Percentiles rank a stretch among this genome's conserved stretches.
Evolutionary conservation across 2,888 invertebrate species (phyloP).

Genomic region (Scaptomyza flava): DNA sequence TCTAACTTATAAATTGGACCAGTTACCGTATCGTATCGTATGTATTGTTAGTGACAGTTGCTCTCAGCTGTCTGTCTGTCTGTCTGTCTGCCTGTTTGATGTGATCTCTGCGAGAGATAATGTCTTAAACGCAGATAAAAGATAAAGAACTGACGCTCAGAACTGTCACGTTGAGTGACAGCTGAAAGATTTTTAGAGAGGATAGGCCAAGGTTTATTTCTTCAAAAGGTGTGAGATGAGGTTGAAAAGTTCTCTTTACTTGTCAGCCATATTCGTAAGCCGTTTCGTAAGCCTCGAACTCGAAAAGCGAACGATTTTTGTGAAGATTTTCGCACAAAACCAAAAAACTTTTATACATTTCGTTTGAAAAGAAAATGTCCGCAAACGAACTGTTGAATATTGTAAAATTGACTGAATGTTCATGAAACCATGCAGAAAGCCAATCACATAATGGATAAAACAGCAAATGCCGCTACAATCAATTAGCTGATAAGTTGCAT

Average conservation of each 20-base stretch:
- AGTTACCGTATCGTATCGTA: slow-evolving; percentile 39
- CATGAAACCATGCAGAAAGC: background rate
- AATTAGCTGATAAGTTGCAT: slow-evolving; percentile 47
- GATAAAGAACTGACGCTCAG: slow-evolving; percentile 62
- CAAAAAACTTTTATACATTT: slow-evolving; percentile 62
- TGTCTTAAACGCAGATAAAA: slow-evolving; percentile 65
- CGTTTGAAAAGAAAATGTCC: slow-evolving; percentile 39
- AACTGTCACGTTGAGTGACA: slow-evolving; percentile 61
- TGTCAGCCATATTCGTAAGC: slow-evolving; percentile 64
- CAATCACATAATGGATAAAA: slow-evolving; percentile 18
- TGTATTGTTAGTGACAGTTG: slow-evolving; percentile 44
- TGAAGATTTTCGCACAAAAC: slow-evolving; percentile 35
- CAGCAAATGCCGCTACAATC: background rate
- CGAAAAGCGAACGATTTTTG: background rate
- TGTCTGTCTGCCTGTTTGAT: slow-evolving; percentile 5
- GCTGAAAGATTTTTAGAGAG: slow-evolving; percentile 20
- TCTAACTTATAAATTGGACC: slow-evolving; percentile 70
- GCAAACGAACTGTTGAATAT: slow-evolving; percentile 27
- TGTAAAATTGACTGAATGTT: slow-evolving; percentile 23
- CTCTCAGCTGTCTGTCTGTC: slow-evolving; percentile 21
- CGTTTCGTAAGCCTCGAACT: slow-evolving; percentile 14
- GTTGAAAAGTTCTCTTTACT: background rate
- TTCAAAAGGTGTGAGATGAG: slow-evolving; percentile 20
- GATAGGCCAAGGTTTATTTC: slow-evolving; percentile 63
- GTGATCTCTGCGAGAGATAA: slow-evolving; percentile 56